These are phyloP conservation scores for Crotophaga sulcirostris DNA, from an alignment of 2,113 vertebrate species.

Conservation along the genomic window DNA sequence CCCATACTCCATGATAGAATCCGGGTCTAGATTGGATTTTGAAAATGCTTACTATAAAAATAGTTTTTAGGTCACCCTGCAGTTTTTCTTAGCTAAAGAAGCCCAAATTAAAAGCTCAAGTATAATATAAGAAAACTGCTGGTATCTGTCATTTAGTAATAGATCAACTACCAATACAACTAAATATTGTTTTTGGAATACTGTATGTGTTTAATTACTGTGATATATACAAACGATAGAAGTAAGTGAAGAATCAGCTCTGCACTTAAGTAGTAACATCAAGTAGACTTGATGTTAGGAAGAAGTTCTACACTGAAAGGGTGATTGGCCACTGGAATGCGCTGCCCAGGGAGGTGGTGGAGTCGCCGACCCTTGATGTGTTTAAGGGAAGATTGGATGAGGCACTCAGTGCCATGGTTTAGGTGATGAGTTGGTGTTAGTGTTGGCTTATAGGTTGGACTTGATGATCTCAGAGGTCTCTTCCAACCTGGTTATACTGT, in stretches of 20 bases:
- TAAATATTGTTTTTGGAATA: neutral
- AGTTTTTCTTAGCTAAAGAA: neutral
- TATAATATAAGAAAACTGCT: neutral
- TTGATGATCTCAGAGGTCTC: too few relatives aligned
- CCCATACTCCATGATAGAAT: neutral
- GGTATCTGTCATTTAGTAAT: neutral
- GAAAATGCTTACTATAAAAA: neutral
- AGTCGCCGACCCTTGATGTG: too few relatives aligned
- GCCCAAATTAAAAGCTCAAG: neutral
- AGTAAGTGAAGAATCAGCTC: neutral
- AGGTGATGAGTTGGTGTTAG: too few relatives aligned
- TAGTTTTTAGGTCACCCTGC: neutral
- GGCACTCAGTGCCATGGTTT: too few relatives aligned
- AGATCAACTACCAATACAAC: neutral
- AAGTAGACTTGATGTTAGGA: too few relatives aligned
- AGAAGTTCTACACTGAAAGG: too few relatives aligned
- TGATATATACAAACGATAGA: neutral
- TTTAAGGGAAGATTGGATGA: too few relatives aligned
- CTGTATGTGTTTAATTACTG: neutral
- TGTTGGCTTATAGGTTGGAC: too few relatives aligned
- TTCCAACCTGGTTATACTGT: too few relatives aligned
- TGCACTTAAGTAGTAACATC: rapidly evolving
- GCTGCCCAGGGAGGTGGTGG: too few relatives aligned
- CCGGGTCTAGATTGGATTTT: neutral
- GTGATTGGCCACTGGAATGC: too few relatives aligned